These are phyloP conservation scores for Rhinolophus sinicus DNA, from an alignment of 2,113 vertebrate species.

Conservation along the genomic window DNA sequence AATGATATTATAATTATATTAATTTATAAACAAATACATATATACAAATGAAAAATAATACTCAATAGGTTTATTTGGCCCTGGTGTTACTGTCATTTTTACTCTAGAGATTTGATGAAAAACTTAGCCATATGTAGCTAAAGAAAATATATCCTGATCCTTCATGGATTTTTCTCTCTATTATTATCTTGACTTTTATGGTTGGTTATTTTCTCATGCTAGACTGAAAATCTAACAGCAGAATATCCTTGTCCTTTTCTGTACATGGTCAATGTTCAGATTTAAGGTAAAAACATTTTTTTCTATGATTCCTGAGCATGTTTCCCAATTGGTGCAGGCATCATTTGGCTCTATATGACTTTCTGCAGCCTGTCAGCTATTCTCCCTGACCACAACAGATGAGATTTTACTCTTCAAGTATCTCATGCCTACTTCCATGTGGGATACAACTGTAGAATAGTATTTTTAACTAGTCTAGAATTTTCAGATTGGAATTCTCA, in stretches of 20 bases:
- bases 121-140: not conserved
- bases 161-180: not conserved
- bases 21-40: not conserved
- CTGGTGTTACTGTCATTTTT: not conserved
- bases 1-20: not conserved
- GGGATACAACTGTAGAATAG: not conserved
- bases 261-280: not conserved
- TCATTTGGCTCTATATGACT: not conserved
- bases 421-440: not conserved
- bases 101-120: not conserved
- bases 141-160: not conserved
- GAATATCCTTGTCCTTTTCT: not conserved
- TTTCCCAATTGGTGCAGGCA: not conserved
- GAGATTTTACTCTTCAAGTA: conserved; percentile 8
- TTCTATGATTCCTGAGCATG: conserved; percentile 2
- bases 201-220: not conserved
- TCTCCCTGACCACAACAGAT: not conserved
- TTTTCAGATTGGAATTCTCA: not conserved
- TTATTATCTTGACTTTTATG: not conserved
- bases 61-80: not conserved
- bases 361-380: not conserved
- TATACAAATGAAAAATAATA: not conserved
- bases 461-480: conserved; percentile 19
- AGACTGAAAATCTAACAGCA: not conserved
- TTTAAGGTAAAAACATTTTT: not conserved